phyloP scores from a whole-genome alignment of 2,113 vertebrate species.

The Otocyon megalotis region DNA sequence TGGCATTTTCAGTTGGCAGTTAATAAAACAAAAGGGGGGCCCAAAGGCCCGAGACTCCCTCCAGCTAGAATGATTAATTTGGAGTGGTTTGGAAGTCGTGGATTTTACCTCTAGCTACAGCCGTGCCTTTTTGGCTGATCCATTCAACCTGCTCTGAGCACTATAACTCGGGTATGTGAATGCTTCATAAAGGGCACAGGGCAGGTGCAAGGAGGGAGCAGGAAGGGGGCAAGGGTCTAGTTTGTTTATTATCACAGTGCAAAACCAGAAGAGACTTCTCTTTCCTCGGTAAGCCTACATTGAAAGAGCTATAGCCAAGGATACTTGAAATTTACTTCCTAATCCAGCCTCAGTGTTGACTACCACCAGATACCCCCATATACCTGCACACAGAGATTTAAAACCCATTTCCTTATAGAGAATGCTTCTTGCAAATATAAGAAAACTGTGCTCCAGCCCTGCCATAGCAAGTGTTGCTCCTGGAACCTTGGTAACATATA shows the following conservation, averaged over 20 bases:
- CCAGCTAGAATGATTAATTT: conserved; percentile 81
- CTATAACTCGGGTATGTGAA: conserved; percentile 78
- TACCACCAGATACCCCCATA: not conserved
- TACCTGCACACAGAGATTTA: not conserved
- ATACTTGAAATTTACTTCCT: not conserved
- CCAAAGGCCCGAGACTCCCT: conserved; percentile 76
- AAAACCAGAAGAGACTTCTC: not conserved
- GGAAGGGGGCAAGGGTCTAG: not conserved
- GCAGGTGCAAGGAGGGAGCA: not conserved
- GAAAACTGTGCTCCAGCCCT: rapidly evolving
- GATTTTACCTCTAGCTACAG: conserved; percentile 78
- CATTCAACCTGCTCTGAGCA: conserved; percentile 48
- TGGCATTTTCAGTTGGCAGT: conserved; percentile 81
- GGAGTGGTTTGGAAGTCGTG: conserved; percentile 72
- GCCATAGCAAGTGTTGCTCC: rapidly evolving
- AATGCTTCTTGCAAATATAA: not conserved
- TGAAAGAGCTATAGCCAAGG: not conserved
- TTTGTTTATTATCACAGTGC: not conserved
- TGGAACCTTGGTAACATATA: too few species aligned
- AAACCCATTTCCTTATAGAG: not conserved
- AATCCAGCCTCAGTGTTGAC: not conserved
- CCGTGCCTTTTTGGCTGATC: conserved; percentile 56
- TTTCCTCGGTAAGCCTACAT: not conserved
- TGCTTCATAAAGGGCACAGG: conserved; percentile 76
- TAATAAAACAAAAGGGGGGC: conserved; percentile 75